phyloP scores from a whole-genome alignment of 2,113 vertebrate species.

The Gobio gobio region DNA sequence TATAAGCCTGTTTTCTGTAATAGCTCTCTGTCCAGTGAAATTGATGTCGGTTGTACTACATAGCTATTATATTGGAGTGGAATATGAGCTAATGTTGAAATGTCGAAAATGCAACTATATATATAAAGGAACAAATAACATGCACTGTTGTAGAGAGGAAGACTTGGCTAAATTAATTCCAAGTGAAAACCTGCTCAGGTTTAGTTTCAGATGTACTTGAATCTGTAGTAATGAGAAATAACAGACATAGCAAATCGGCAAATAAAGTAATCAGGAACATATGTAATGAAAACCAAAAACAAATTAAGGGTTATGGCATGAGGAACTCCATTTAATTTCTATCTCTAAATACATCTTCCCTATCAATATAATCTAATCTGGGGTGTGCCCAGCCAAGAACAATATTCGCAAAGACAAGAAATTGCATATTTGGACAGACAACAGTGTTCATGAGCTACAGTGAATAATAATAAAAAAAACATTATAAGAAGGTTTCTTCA shows the following conservation, averaged over 20 bases:
- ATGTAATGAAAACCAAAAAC: slow-evolving; percentile 70
- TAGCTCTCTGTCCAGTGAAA: not conserved
- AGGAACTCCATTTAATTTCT: slow-evolving; percentile 65
- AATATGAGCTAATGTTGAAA: slow-evolving; percentile 45
- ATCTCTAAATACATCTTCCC: slow-evolving; percentile 67
- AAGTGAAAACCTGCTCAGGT: slow-evolving; percentile 23
- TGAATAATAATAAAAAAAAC: slow-evolving; percentile 58
- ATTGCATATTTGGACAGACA: slow-evolving; percentile 64
- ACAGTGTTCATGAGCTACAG: slow-evolving; percentile 56
- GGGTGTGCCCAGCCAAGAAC: slow-evolving; percentile 59
- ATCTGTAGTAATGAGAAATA: slow-evolving; percentile 57
- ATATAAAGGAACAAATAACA: not conserved
- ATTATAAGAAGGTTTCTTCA: slow-evolving; percentile 61
- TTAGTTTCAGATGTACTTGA: slow-evolving; percentile 45
- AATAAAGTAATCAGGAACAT: slow-evolving; percentile 69
- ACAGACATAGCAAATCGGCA: slow-evolving; percentile 55
- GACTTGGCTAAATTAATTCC: slow-evolving; percentile 10
- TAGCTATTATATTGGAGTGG: slow-evolving; percentile 37
- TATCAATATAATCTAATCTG: slow-evolving; percentile 73
- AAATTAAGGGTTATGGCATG: slow-evolving; percentile 66
- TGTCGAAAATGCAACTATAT: slow-evolving; percentile 20
- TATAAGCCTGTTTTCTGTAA: not conserved
- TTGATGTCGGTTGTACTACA: not conserved
- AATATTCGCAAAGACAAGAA: slow-evolving; percentile 54
- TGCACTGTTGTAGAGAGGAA: not conserved